These are phyloP conservation scores for Alca torda DNA, from an alignment of 2,797 vertebrate species.

Conservation along the genomic window DNA sequence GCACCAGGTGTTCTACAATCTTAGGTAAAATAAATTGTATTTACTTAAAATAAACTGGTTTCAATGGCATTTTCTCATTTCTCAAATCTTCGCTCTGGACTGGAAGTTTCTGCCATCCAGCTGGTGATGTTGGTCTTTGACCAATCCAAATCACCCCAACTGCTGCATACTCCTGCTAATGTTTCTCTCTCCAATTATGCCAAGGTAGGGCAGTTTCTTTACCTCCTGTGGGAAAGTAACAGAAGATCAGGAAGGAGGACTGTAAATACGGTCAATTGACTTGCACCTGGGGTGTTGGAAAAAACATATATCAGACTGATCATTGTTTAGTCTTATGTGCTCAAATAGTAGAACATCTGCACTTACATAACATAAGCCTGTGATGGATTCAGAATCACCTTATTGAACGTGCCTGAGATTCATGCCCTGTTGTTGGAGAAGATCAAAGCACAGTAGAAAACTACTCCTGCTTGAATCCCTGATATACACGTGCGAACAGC, in stretches of 20 bases:
- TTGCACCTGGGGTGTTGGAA: not conserved
- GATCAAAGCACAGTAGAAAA: not conserved
- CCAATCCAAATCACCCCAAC: not conserved
- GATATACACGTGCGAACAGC: not conserved
- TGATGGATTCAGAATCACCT: not conserved
- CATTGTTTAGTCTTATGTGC: not conserved
- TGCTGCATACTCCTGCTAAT: not conserved
- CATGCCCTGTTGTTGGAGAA: not conserved
- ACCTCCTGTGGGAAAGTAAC: not conserved
- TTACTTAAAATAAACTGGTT: not conserved
- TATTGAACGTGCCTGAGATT: not conserved
- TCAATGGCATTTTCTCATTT: not conserved
- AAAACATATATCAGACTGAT: not conserved
- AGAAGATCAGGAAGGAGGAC: not conserved
- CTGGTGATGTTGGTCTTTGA: not conserved
- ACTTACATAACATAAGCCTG: not conserved
- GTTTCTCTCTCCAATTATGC: not conserved
- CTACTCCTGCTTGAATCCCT: not conserved
- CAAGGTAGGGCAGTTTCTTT: not conserved
- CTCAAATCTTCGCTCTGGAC: not conserved
- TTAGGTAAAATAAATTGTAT: not conserved
- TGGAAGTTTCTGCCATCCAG: not conserved
- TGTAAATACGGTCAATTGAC: not conserved
- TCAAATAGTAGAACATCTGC: not conserved
- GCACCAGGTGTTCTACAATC: not conserved